These are phyloP conservation scores for Euphysa ruthae DNA, from an alignment of 30 jellyfish, hydroid and myxozoan genomes.

Conservation along the genomic window DNA sequence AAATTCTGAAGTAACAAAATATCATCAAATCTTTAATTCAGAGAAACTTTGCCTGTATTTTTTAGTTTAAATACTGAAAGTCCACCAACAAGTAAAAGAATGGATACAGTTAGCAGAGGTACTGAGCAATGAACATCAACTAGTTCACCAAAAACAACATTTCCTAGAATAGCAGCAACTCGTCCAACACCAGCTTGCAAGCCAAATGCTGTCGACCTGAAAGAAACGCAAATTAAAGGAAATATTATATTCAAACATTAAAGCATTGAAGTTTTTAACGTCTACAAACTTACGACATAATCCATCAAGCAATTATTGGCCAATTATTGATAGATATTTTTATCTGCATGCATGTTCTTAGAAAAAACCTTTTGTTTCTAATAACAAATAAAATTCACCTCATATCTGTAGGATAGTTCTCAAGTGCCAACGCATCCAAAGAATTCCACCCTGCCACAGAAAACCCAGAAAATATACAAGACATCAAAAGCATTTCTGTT, in stretches of 20 bases:
- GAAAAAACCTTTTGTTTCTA: too few species aligned
- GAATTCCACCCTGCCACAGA: constrained; percentile 97
- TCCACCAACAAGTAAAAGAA: constrained; percentile 74
- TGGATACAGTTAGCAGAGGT: constrained; percentile 78
- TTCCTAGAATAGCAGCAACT: constrained; percentile 83
- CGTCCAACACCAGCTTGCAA: constrained; percentile 91
- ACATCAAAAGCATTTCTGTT: constrained; percentile 61
- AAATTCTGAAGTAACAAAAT: too few species aligned
- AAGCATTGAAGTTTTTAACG: too few species aligned
- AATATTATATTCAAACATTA: too few species aligned
- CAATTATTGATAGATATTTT: too few species aligned
- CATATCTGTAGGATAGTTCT: constrained; percentile 81
- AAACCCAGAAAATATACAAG: constrained; percentile 89
- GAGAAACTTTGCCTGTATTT: constrained; percentile 57
- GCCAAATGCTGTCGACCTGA: constrained; percentile 94
- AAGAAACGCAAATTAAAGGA: too few species aligned
- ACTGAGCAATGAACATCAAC: constrained; percentile 89
- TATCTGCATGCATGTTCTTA: too few species aligned
- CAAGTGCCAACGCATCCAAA: constrained; percentile 85
- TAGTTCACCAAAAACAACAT: constrained; percentile 74
- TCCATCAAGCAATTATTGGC: too few species aligned
- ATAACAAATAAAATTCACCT: too few species aligned
- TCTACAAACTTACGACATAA: too few species aligned
- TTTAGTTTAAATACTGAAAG: constrained; percentile 67
- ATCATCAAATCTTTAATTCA: constrained; percentile 27